Evolutionary conservation across 2,797 vertebrate species (phyloP).

Genomic region (Crossoptilon crossoptilon): DNA sequence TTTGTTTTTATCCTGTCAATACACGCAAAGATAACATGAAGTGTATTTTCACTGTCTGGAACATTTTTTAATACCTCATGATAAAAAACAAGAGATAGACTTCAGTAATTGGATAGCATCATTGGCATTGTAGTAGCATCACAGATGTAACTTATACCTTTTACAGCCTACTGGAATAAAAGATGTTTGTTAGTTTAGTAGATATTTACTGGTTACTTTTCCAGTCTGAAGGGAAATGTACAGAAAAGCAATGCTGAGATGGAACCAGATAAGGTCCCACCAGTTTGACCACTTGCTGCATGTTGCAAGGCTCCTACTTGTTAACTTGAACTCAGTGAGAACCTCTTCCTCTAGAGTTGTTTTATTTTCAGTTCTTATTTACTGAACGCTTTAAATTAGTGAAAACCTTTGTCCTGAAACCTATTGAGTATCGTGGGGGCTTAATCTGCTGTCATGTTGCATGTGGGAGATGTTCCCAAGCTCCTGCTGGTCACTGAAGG

Average conservation of each 20-base stretch:
- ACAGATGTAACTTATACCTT: background rate
- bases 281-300: background rate
- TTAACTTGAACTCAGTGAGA: background rate
- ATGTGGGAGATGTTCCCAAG: background rate
- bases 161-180: background rate
- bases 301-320: background rate
- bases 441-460: background rate
- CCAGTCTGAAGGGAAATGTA: background rate
- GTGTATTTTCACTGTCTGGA: background rate
- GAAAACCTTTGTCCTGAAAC: background rate
- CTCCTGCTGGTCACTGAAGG: background rate
- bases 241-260: background rate
- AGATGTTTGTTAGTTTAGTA: background rate
- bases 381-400: background rate
- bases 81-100: background rate
- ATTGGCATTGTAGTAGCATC: background rate
- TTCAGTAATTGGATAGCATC: background rate
- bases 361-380: background rate
- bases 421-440: background rate
- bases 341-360: background rate
- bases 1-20: background rate
- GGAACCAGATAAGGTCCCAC: background rate
- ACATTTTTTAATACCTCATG: background rate
- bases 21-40: background rate
- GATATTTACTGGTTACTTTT: background rate